A percentile compares a stretch with the other conserved stretches of the same genome.
These are phyloP conservation scores for Tokudaia tokunoshimensis DNA, from an alignment of 2,797 vertebrate species.

Conservation along the genomic window DNA sequence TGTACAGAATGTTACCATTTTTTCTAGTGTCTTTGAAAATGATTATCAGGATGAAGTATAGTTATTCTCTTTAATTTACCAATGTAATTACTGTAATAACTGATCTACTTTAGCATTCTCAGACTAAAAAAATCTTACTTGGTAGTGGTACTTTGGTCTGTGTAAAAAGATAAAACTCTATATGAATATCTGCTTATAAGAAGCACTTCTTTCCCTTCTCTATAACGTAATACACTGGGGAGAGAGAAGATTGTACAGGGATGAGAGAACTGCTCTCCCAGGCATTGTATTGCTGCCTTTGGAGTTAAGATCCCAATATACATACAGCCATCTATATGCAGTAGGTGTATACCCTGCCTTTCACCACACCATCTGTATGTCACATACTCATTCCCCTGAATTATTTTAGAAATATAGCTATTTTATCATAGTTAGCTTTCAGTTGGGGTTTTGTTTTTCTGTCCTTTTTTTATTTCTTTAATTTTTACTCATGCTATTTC, in stretches of 20 bases:
- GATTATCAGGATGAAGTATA: not conserved
- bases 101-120: constrained; percentile 39
- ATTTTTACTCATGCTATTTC: constrained; percentile 30
- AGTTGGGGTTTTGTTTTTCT: constrained; percentile 24
- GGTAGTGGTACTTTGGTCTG: not conserved
- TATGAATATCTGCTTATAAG: not conserved
- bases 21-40: constrained; percentile 15
- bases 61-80: constrained; percentile 47
- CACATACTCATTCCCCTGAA: not conserved
- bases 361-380: not conserved
- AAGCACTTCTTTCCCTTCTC: not conserved
- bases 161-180: constrained; percentile 6
- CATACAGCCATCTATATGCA: not conserved
- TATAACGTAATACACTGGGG: not conserved
- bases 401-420: not conserved
- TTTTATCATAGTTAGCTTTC: constrained; percentile 31
- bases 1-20: not conserved
- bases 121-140: constrained; percentile 28
- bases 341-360: not conserved
- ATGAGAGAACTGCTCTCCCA: not conserved
- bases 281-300: not conserved
- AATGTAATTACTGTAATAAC: constrained; percentile 24
- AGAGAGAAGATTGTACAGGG: not conserved
- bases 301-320: not conserved
- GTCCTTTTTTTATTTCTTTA: not conserved